Conservation (phyloP, 2,888 invertebrate species). For the Cerastoderma edule region DNA sequence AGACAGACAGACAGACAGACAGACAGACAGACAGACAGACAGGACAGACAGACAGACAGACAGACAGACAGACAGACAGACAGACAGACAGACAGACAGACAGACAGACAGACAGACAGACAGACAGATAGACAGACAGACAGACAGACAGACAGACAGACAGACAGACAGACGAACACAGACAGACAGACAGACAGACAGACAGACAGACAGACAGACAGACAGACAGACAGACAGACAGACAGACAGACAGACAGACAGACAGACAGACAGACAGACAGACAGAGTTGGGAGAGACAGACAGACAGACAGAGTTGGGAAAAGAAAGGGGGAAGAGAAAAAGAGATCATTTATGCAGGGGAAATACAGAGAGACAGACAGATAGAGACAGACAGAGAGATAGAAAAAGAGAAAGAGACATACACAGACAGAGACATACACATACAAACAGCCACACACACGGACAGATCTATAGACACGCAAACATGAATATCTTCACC, state of each 20-base stretch:
- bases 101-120: background rate
- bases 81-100: background rate
- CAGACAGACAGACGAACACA: background rate
- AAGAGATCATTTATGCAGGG: too few relatives aligned
- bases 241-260: background rate
- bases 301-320: too few relatives aligned
- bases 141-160: background rate
- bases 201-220: background rate
- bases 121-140: background rate
- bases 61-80: background rate
- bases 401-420: too few relatives aligned
- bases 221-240: background rate
- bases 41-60: too few relatives aligned
- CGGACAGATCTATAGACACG: too few relatives aligned
- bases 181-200: background rate
- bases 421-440: too few relatives aligned
- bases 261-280: background rate
- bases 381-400: too few relatives aligned
- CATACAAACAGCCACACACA: too few relatives aligned
- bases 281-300: background rate
- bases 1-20: background rate
- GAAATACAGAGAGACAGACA: too few relatives aligned
- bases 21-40: constrained; percentile 8
- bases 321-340: too few relatives aligned
- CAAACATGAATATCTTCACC: too few relatives aligned